phyloP scores from a whole-genome alignment of 2,113 vertebrate genomes.

The Rhipidura dahli region DNA sequence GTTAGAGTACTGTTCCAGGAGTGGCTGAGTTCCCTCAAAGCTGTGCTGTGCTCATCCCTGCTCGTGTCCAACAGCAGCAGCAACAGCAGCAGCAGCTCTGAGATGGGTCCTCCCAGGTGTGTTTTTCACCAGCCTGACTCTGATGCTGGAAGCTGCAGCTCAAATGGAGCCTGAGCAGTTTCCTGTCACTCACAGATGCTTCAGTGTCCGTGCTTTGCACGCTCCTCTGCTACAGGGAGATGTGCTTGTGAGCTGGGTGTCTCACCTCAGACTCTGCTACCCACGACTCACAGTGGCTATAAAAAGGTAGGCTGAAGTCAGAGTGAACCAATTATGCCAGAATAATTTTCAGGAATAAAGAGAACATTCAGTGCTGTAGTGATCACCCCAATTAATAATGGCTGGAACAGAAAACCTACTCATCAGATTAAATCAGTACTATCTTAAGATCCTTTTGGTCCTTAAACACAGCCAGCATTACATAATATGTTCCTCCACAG shows the following conservation, averaged over 20 bases:
- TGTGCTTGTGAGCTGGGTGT: background rate
- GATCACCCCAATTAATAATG: conserved; percentile 12
- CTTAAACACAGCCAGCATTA: background rate
- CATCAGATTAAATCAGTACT: background rate
- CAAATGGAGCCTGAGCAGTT: background rate
- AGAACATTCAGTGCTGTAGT: background rate
- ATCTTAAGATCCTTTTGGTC: background rate
- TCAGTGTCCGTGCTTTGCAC: background rate
- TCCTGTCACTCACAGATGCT: background rate
- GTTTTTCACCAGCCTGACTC: background rate
- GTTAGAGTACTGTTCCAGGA: background rate
- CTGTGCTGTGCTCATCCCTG: background rate
- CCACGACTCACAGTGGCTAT: background rate
- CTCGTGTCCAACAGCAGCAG: accelerated
- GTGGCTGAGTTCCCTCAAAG: background rate
- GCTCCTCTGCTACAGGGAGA: background rate
- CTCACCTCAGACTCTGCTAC: background rate
- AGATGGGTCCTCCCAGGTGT: background rate
- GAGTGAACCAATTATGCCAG: conserved; percentile 30
- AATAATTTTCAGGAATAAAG: conserved; percentile 12
- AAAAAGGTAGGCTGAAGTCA: conserved; percentile 24
- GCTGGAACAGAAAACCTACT: background rate
- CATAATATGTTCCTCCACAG: background rate
- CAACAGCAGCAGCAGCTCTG: background rate
- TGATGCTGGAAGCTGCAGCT: background rate